Evolutionary conservation across 2,888 invertebrate species (phyloP).

Genomic region (Andrena minutula): DNA sequence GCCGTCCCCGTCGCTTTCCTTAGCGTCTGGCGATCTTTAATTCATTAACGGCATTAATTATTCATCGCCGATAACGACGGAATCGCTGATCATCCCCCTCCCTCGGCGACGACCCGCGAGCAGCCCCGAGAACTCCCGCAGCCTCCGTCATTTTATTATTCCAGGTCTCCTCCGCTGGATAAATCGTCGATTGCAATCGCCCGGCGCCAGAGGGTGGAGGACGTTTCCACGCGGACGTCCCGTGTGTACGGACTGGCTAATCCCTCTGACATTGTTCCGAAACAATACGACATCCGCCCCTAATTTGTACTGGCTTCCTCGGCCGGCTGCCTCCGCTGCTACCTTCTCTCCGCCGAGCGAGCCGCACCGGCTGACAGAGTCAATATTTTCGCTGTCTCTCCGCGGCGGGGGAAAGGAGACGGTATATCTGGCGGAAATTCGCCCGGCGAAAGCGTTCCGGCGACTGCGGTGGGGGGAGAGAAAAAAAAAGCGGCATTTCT

Average conservation of each 20-base stretch:
- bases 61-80: constrained; percentile 66
- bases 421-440: constrained; percentile 64
- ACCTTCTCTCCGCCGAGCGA: constrained; percentile 23
- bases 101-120: not conserved
- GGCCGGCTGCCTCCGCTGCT: constrained; percentile 12
- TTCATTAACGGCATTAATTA: constrained; percentile 71
- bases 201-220: not conserved
- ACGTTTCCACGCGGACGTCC: constrained; percentile 44
- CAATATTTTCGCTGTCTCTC: constrained; percentile 66
- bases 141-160: constrained; percentile 36
- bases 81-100: constrained; percentile 56
- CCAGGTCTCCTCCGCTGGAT: constrained; percentile 41
- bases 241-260: constrained; percentile 68
- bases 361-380: constrained; percentile 54
- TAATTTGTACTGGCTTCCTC: constrained; percentile 72
- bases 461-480: not conserved
- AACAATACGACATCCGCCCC: constrained; percentile 75
- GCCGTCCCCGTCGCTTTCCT: constrained; percentile 47
- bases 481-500: constrained; percentile 46
- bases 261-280: constrained; percentile 79
- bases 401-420: constrained; percentile 34
- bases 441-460: constrained; percentile 16
- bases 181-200: constrained; percentile 50
- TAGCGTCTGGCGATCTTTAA: constrained; percentile 63
- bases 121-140: not conserved